phyloP scores from a whole-genome alignment of 2,113 vertebrate genomes.

The Eulacestoma nigropectus region DNA sequence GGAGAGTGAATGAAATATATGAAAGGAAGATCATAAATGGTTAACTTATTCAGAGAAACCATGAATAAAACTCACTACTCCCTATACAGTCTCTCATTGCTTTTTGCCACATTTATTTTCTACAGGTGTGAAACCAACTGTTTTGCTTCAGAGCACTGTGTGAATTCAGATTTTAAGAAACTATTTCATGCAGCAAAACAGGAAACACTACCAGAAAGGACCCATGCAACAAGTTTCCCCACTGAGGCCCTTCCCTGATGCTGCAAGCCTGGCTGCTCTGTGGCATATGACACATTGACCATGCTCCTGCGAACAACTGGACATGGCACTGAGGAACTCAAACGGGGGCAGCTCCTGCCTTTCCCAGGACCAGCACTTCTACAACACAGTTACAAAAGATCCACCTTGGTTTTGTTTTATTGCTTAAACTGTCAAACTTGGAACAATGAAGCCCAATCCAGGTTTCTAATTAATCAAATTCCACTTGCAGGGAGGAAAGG shows the following conservation, averaged over 20 bases:
- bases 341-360: not conserved
- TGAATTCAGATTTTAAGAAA: not conserved
- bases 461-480: not conserved
- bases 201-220: not conserved
- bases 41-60: not conserved
- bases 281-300: fast-evolving
- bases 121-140: not conserved
- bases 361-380: not conserved
- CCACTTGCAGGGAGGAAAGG: not conserved
- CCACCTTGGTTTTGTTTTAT: not conserved
- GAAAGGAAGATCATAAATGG: not conserved
- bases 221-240: not conserved
- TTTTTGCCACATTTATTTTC: not conserved
- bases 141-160: not conserved
- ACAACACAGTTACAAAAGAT: not conserved
- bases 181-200: not conserved
- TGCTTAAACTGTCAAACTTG: not conserved
- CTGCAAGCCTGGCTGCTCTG: not conserved
- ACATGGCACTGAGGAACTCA: not conserved
- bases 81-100: not conserved
- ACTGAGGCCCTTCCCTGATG: not conserved
- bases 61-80: not conserved
- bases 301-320: not conserved
- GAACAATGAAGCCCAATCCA: not conserved
- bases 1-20: not conserved